Base-by-base conservation (phyloP, 1,140 invertebrate species). In the Bombus breviceps region DNA sequence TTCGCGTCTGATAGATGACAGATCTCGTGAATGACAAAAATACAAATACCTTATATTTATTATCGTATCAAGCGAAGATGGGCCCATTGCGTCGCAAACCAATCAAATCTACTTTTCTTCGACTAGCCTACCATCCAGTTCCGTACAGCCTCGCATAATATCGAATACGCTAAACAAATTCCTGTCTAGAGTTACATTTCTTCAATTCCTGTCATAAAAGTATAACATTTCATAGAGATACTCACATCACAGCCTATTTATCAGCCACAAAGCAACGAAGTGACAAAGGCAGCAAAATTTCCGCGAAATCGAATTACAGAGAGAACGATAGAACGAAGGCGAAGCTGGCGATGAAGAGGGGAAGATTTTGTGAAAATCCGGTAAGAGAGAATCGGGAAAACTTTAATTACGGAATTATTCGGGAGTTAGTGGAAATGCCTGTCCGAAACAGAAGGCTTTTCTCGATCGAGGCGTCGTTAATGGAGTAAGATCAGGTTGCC, bases 391-490 rank as follows among this genome's bases (percentile, higher is more conserved):
- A 34, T 59, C 37, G 64, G 81, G 64, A 78, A 43, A 84, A 84
- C 37, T 84, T 84, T 84, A 84, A 84, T 84, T 84, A 79, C 75
- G 28, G 74, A 78, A 78, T 83, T 57, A 78, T 83, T 83, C n/a
- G 43, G 22, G 0, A 9, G 43, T 8, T 2, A 22, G 12, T 28
- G n/a, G 53, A n/a, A 78, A 71, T n/a, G 78, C 32, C 53, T 69
- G 64, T 4, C 22, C n/a, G 53, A 43, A 71, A 78, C 64, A 25
- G 41, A n/a, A n/a, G 13, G 57, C 22, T 78, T 78, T 83, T 32
- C 53, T 72, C 76, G 66, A 80, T 80, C 68, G 25, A 41, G 39
- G 18, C 22, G 37, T 15, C 68, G 72, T 75, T 81, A 81, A 85
- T 81, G 71, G 59, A 32, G 43, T 34, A 74, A 72, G 34, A 37